Percentiles rank a stretch among this genome's conserved stretches.
Conservation (phyloP, 2,888 invertebrate genomes). For the Hypselothyrea guttata region DNA sequence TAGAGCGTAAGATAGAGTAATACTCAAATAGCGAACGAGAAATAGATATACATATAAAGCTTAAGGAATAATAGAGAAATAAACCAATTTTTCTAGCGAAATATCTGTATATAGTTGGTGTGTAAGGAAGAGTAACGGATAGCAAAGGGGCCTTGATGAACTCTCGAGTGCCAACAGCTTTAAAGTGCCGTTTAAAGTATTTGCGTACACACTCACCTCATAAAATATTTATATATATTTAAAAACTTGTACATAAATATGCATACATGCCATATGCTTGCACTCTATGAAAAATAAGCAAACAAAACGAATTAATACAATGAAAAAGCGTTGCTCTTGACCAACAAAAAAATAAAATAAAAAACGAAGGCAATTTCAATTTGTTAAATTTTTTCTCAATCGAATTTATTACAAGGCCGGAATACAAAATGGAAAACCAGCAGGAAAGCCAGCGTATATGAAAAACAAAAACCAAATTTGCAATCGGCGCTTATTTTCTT, state of each 20-base stretch:
- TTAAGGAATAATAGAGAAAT: too few species aligned
- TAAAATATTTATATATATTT: neutral
- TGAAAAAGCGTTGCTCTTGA: too few species aligned
- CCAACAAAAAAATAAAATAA: neutral
- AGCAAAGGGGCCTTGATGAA: too few species aligned
- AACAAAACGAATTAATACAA: too few species aligned
- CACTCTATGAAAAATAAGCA: neutral
- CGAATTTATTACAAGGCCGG: conserved; percentile 65
- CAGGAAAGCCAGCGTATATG: conserved; percentile 42
- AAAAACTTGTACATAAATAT: conserved; percentile 1
- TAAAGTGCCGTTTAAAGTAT: too few species aligned
- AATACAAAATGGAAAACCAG: conserved; percentile 5
- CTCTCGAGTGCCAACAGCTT: too few species aligned
- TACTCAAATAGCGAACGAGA: too few species aligned
- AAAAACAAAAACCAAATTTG: conserved; percentile 69
- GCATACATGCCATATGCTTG: neutral
- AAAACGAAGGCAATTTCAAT: conserved; percentile 61
- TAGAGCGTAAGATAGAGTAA: too few species aligned
- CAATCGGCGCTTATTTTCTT: conserved; percentile 75
- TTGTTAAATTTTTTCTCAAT: conserved; percentile 68
- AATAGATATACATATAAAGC: too few species aligned
- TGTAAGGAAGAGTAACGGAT: too few species aligned
- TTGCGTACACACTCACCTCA: neutral
- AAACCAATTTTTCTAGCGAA: too few species aligned
- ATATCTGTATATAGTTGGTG: too few species aligned